phyloP scores from a whole-genome alignment of 2,888 invertebrate species.

The Gandaritis pyraliata region DNA sequence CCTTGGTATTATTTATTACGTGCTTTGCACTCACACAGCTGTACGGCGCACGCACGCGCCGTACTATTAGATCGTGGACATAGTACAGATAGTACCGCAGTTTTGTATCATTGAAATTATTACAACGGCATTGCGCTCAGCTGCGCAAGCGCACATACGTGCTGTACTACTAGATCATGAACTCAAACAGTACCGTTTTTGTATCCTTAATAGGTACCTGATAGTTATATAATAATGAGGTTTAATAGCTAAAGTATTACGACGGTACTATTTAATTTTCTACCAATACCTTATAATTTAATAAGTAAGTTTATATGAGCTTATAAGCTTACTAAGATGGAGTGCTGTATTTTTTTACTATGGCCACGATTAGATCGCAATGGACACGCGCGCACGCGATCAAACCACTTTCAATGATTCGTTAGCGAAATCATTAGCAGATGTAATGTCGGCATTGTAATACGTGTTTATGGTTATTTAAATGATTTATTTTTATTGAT shows the following conservation, averaged over 20 bases:
- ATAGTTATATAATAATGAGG: no score
- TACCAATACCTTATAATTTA: no score
- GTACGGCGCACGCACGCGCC: conserved; percentile 51
- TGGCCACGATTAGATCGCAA: conserved; percentile 57
- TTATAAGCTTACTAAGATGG: not conserved
- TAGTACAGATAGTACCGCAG: conserved; percentile 7
- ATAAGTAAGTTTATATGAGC: no score
- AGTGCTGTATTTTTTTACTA: conserved; percentile 15
- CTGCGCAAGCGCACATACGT: conserved; percentile 50
- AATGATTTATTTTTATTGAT: conserved; percentile 85
- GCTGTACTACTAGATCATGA: conserved; percentile 50
- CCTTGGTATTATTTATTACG: no score
- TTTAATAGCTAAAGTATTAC: no score
- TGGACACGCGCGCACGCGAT: conserved; percentile 77
- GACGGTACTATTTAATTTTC: no score
- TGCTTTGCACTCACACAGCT: conserved; percentile 68
- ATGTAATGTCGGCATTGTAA: conserved; percentile 83
- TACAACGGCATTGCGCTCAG: conserved; percentile 59
- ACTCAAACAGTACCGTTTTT: conserved; percentile 2
- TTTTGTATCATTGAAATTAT: no score
- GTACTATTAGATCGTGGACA: conserved; percentile 49
- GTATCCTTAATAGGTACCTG: no score
- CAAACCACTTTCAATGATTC: conserved; percentile 83
- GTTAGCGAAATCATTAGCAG: conserved; percentile 85
- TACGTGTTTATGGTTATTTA: conserved; percentile 84